phyloP scores from a whole-genome alignment of 2,888 invertebrate species.

The Drosophila maculinotata region DNA sequence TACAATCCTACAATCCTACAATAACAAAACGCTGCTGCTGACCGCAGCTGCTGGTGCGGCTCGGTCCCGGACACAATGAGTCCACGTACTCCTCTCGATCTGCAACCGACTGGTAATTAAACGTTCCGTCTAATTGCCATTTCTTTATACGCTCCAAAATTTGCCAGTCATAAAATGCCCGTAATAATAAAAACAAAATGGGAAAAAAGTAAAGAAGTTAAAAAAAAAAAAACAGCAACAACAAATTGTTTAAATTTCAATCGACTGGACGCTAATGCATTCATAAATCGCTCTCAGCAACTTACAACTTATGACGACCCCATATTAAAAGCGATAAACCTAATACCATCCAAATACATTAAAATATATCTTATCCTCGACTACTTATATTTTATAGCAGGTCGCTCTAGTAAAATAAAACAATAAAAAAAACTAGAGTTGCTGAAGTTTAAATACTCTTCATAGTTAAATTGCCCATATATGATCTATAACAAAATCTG shows the following conservation, averaged over 20 bases:
- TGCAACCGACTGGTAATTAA: slow-evolving; percentile 56
- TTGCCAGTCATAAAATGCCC: slow-evolving; percentile 58
- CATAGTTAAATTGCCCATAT: too few species aligned
- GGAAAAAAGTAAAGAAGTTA: slow-evolving; percentile 1
- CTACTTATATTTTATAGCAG: slow-evolving; percentile 62
- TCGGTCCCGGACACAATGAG: slow-evolving; percentile 28
- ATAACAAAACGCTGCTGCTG: slow-evolving; percentile 8
- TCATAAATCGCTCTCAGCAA: slow-evolving; percentile 56
- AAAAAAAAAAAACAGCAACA: slow-evolving; percentile 1
- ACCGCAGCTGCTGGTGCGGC: slow-evolving; percentile 36
- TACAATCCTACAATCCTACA: too few species aligned
- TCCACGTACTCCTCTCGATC: slow-evolving; percentile 22
- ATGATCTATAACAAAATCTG: too few species aligned
- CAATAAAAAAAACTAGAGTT: neutral
- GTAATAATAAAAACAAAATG: slow-evolving; percentile 22
- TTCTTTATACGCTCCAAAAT: slow-evolving; percentile 60
- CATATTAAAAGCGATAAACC: slow-evolving; percentile 24
- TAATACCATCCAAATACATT: slow-evolving; percentile 34
- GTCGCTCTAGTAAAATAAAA: slow-evolving; percentile 4
- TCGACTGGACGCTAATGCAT: slow-evolving; percentile 65
- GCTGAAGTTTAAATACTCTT: slow-evolving; percentile 22
- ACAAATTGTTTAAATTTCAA: slow-evolving; percentile 51
- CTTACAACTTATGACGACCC: neutral
- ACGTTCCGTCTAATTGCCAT: slow-evolving; percentile 67
- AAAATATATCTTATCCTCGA: slow-evolving; percentile 51